Evolutionary conservation across 2,888 invertebrate genomes (phyloP).

Genomic region (Oxystoma pomonae): DNA sequence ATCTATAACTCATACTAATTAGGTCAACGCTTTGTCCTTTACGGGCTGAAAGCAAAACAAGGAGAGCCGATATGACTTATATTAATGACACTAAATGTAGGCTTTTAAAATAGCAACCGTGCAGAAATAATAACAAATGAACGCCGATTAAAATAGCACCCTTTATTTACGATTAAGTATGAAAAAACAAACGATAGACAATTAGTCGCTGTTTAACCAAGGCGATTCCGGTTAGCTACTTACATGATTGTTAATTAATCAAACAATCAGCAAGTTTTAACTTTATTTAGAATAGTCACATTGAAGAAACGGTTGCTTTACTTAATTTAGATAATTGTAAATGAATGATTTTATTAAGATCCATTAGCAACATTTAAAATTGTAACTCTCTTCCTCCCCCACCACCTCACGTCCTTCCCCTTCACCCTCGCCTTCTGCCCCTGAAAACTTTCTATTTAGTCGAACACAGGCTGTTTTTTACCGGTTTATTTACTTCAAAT

Average conservation of each 20-base stretch:
- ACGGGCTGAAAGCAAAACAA: background rate
- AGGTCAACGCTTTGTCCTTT: background rate
- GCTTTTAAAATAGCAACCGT: background rate
- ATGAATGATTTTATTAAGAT: too few relatives aligned
- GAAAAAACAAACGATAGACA: background rate
- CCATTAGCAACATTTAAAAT: too few relatives aligned
- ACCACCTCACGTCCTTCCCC: too few relatives aligned
- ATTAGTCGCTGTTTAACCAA: background rate
- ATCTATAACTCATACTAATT: background rate
- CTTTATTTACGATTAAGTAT: background rate
- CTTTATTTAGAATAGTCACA: too few relatives aligned
- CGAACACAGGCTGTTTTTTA: too few relatives aligned
- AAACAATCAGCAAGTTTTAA: too few relatives aligned
- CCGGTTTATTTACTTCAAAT: too few relatives aligned
- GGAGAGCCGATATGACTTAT: background rate
- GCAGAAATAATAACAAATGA: background rate
- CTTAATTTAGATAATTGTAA: too few relatives aligned
- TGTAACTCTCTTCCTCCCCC: too few relatives aligned
- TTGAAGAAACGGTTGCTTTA: too few relatives aligned
- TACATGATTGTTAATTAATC: background rate
- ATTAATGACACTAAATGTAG: background rate
- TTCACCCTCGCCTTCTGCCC: too few relatives aligned
- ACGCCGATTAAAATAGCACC: background rate
- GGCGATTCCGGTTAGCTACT: background rate
- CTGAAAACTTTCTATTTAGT: too few relatives aligned